Conservation (phyloP, 2,113 vertebrate genomes). For the Stercorarius parasiticus region DNA sequence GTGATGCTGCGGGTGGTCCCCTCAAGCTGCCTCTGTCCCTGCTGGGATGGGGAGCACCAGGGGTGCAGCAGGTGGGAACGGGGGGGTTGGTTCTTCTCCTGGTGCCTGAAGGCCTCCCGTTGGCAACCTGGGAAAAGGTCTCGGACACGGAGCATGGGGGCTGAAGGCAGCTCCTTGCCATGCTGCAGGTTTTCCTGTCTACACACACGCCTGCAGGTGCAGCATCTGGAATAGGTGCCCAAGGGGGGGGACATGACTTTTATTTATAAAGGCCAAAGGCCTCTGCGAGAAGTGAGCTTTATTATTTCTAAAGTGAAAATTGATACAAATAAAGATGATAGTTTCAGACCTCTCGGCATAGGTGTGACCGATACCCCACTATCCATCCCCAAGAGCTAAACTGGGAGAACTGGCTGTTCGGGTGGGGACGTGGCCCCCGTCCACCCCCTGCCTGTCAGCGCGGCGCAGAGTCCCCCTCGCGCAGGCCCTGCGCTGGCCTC, state of each 20-base stretch:
- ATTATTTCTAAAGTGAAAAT: not conserved
- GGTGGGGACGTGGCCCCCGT: not conserved
- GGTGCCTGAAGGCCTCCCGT: not conserved
- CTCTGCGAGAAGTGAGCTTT: not conserved
- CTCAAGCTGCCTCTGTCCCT: rapidly evolving
- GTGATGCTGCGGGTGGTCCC: not conserved
- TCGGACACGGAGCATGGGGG: rapidly evolving
- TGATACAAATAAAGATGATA: not conserved
- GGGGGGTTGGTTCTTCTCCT: not conserved
- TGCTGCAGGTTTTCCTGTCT: not conserved
- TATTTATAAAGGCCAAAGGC: too few species aligned
- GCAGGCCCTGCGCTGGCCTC: not conserved
- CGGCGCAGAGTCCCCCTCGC: not conserved
- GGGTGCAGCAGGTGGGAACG: not conserved
- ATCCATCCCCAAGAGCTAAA: not conserved
- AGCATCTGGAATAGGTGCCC: not conserved
- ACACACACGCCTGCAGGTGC: rapidly evolving
- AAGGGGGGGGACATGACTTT: too few species aligned
- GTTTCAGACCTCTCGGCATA: not conserved
- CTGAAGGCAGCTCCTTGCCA: not conserved
- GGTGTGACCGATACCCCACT: not conserved
- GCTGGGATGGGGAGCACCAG: rapidly evolving
- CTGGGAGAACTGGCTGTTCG: rapidly evolving
- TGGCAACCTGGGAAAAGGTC: not conserved
- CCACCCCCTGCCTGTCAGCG: not conserved